Percentiles rank a stretch among this genome's conserved stretches.
Evolutionary conservation across 2,113 vertebrate genomes (phyloP).

Genomic region (Colaptes auratus): DNA sequence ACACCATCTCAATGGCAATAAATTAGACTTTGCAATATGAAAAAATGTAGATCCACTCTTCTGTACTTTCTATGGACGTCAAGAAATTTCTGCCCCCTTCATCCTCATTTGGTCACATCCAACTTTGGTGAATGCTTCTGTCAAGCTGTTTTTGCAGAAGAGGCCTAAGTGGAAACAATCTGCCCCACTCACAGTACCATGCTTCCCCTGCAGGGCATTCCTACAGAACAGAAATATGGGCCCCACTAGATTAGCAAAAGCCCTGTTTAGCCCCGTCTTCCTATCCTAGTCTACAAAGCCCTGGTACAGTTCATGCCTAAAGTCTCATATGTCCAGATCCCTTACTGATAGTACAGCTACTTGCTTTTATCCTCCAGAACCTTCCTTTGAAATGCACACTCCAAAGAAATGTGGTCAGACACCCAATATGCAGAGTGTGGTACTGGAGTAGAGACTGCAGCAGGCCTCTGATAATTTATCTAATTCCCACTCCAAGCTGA

Average conservation of each 20-base stretch:
- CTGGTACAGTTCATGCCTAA: accelerated
- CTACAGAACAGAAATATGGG: not conserved
- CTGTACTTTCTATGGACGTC: not conserved
- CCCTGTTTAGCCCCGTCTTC: accelerated
- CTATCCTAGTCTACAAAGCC: not conserved
- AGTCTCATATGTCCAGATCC: not conserved
- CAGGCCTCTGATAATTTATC: accelerated
- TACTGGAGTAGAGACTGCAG: not conserved
- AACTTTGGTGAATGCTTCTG: not conserved
- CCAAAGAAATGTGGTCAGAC: not conserved
- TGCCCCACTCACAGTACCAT: accelerated
- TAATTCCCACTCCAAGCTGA: not conserved
- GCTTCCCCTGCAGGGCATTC: not conserved
- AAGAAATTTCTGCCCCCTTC: not conserved
- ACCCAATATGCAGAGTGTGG: accelerated
- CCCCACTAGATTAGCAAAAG: not conserved
- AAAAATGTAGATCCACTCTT: too few relatives aligned
- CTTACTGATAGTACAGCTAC: not conserved
- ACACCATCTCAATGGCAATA: not conserved
- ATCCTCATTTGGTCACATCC: accelerated
- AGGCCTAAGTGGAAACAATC: not conserved
- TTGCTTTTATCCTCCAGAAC: not conserved
- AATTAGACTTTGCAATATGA: not conserved
- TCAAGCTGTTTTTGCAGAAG: not conserved
- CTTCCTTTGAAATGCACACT: not conserved